These are phyloP conservation scores for Brevimyrus niger DNA, from an alignment of 2,113 vertebrate species.

Conservation along the genomic window DNA sequence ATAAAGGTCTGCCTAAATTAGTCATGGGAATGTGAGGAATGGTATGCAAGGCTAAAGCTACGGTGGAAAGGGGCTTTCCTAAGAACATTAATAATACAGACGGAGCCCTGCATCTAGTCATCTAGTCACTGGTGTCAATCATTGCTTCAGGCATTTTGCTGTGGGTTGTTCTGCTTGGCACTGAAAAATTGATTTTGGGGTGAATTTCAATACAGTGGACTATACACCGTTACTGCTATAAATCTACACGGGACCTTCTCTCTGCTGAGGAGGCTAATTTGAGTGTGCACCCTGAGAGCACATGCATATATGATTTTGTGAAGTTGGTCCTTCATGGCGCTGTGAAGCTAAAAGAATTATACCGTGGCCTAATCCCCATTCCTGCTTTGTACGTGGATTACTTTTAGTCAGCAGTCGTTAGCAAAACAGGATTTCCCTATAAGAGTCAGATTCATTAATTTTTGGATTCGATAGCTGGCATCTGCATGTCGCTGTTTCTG, in stretches of 20 bases:
- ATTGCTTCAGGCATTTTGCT: constrained; percentile 8
- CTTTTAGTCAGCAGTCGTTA: background rate
- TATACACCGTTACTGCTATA: background rate
- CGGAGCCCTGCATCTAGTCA: background rate
- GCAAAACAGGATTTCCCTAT: background rate
- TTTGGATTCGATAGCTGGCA: background rate
- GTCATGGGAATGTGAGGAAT: background rate
- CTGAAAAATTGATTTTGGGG: constrained; percentile 14
- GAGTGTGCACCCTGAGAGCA: background rate
- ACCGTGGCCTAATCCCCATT: background rate
- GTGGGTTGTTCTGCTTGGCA: constrained; percentile 4
- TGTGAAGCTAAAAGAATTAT: background rate
- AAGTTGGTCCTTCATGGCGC: background rate
- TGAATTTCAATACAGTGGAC: constrained; percentile 5
- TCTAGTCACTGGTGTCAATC: background rate
- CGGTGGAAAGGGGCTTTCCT: background rate
- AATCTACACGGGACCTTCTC: background rate
- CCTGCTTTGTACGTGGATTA: background rate
- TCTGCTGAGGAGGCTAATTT: background rate
- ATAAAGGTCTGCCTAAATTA: constrained; percentile 1
- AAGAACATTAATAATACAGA: constrained; percentile 9
- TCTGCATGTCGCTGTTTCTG: background rate
- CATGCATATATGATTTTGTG: constrained; percentile 3
- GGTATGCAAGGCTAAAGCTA: background rate
- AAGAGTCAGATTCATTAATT: background rate